Base-by-base conservation (phyloP, 2,888 invertebrate genomes). In the Hoplodrina ambigua region DNA sequence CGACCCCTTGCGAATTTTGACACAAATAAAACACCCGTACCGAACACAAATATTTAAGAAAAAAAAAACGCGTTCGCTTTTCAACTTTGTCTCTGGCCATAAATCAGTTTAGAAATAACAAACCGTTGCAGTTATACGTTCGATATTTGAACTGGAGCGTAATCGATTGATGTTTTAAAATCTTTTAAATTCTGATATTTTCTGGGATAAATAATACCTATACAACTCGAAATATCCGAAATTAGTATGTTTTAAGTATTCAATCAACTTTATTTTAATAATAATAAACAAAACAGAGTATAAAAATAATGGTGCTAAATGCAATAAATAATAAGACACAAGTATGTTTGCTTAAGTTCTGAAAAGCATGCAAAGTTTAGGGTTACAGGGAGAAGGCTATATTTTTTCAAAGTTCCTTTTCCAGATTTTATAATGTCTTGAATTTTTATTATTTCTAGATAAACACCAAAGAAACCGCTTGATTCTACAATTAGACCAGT, bases 21-120 rank as follows among this genome's bases (percentile, higher is more conserved):
- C 92, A 92, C 94, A 95, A 95, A 95, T 94, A 96, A 94, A 95
- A 95, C 95, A 95, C 94, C 95, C 96, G 95, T 93, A 91, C 86
- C 80, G 75, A 93, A 93, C 90, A 94, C 95, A 96, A 95, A 96
- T 95, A 95, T 94, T 94, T 89, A 89, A 93, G 89, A 93, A 93
- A 93, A 93, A n/a, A 93, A 92, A 89, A 72, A 82, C 73, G 72
- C 85, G 83, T 87, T 87, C 88, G 87, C 87, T 93, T 94, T 94
- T 92, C 86, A 91, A 94, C 89, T 92, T 93, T 94, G 93, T 93
- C 92, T 91, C 91, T 92, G 86, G 91, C 84, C 92, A 96, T 96
- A 96, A 95, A 95, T 96, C 96, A 95, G 90, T 91, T 91, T 85
- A 74, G 82, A 91, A 93, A 91, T 92, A 94, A 93, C 93, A 94